phyloP scores from a whole-genome alignment of 2,797 vertebrate genomes.

The Onychomys leucogaster region DNA sequence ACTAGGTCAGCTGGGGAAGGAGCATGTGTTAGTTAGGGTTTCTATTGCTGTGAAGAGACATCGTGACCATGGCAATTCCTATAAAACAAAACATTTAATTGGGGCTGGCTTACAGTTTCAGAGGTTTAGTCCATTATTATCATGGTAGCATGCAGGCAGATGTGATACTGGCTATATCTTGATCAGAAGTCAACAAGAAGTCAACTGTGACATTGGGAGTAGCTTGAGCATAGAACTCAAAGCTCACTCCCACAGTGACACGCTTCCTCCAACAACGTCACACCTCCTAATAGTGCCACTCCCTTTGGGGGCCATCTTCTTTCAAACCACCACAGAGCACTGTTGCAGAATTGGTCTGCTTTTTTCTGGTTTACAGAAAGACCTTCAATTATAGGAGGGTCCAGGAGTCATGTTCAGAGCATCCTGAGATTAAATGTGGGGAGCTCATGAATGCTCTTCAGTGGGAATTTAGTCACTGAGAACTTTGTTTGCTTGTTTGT shows the following conservation, averaged over 20 bases:
- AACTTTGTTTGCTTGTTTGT: background rate
- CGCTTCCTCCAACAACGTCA: background rate
- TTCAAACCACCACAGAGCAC: background rate
- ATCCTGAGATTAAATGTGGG: background rate
- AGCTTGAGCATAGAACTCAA: background rate
- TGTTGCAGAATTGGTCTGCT: background rate
- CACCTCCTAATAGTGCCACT: background rate
- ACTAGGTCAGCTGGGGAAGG: background rate
- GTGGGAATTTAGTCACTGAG: background rate
- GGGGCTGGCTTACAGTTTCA: background rate
- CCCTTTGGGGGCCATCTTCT: background rate
- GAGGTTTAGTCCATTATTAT: background rate
- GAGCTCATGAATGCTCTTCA: background rate
- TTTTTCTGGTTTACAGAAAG: slow-evolving; percentile 47
- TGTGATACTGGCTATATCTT: background rate
- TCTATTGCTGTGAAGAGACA: background rate
- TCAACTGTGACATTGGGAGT: background rate
- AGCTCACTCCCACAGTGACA: background rate
- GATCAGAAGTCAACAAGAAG: background rate
- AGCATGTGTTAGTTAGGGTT: background rate
- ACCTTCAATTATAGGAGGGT: background rate
- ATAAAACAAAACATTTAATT: background rate
- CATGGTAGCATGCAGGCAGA: background rate
- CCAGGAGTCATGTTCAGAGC: background rate
- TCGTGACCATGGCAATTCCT: background rate